Percentiles rank a stretch among this genome's conserved stretches.
These are phyloP conservation scores for Hypolimnas misippus DNA, from an alignment of 2,888 invertebrate genomes.

Conservation along the genomic window DNA sequence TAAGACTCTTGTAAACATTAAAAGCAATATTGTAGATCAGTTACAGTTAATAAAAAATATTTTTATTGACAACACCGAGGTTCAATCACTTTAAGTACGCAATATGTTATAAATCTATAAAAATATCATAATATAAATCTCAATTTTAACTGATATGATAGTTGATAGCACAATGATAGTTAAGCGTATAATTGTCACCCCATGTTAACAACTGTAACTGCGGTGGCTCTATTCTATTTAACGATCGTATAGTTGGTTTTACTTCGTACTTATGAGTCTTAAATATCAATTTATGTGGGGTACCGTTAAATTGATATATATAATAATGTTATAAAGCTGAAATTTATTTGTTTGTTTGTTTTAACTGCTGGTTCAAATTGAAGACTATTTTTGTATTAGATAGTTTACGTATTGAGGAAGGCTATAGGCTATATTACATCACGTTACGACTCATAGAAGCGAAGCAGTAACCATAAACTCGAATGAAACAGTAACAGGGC, in stretches of 20 bases:
- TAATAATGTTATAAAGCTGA: too few species aligned
- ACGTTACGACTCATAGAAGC: too few species aligned
- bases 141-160: constrained; percentile 20
- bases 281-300: constrained; percentile 40
- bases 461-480: too few species aligned
- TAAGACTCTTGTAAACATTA: too few species aligned
- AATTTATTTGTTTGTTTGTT: too few species aligned
- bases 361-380: too few species aligned
- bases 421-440: too few species aligned
- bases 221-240: constrained; percentile 38
- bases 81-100: neutral
- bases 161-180: constrained; percentile 21
- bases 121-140: constrained; percentile 25
- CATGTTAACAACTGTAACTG: constrained; percentile 30
- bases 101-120: constrained; percentile 15
- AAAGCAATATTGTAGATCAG: too few species aligned
- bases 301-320: constrained; percentile 16
- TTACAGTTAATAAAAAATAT: too few species aligned
- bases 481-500: too few species aligned
- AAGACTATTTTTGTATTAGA: too few species aligned
- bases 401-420: too few species aligned
- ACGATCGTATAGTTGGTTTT: constrained; percentile 36
- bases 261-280: constrained; percentile 31
- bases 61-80: neutral
- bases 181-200: constrained; percentile 26